A percentile compares a stretch with the other conserved stretches of the same genome.
Evolutionary conservation across 2,888 invertebrate genomes (phyloP).

Genomic region (Tanypteryx hageni): DNA sequence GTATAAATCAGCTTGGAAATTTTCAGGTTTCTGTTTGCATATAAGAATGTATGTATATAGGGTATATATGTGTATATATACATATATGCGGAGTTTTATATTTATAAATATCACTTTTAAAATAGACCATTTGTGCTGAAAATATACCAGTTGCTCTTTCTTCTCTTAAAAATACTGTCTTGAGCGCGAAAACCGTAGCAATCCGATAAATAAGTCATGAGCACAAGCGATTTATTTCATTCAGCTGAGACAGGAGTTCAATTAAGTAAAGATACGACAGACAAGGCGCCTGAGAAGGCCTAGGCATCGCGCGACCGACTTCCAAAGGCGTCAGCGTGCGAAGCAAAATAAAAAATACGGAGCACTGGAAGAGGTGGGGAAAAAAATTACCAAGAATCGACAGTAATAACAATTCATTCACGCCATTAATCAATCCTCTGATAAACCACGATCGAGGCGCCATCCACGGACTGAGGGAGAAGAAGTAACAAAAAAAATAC

Average conservation of each 20-base stretch:
- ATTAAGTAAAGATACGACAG: slow-evolving; percentile 39
- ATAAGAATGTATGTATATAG: too few relatives aligned
- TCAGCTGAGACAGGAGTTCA: background rate
- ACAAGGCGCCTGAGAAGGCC: background rate
- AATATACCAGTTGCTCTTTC: too few relatives aligned
- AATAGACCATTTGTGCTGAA: too few relatives aligned
- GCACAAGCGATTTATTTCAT: background rate
- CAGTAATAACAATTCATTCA: slow-evolving; percentile 57
- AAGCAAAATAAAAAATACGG: background rate
- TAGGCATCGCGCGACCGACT: background rate
- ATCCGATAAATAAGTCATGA: slow-evolving; percentile 27
- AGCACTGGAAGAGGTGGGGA: background rate
- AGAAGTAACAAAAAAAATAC: slow-evolving; percentile 12
- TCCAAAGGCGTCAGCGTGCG: background rate
- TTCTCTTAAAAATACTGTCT: background rate
- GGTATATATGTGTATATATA: too few relatives aligned
- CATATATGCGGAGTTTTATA: too few relatives aligned
- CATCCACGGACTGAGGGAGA: background rate
- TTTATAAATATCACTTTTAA: too few relatives aligned
- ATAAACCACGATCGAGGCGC: slow-evolving; percentile 41
- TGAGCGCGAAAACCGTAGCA: background rate
- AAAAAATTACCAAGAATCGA: background rate
- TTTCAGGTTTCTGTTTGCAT: too few relatives aligned
- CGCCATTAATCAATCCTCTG: slow-evolving; percentile 43
- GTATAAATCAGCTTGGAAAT: too few relatives aligned